Conservation (phyloP, 1,140 invertebrate species). For the Aricia agestis region DNA sequence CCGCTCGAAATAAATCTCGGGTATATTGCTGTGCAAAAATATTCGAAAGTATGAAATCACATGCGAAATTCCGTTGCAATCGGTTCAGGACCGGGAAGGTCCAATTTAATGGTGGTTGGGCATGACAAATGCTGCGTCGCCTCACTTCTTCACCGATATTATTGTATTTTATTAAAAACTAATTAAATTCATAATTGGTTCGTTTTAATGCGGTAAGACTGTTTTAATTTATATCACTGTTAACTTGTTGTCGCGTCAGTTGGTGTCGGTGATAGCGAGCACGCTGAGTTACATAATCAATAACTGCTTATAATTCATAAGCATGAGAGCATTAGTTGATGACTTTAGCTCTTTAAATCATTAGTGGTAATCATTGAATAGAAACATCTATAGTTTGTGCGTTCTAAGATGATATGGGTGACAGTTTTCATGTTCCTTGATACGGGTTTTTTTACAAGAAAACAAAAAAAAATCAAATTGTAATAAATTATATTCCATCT, state of each 20-base stretch:
- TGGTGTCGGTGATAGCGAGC: too few species aligned
- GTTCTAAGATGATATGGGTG: too few species aligned
- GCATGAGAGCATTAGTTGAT: too few species aligned
- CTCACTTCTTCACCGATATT: constrained; percentile 33
- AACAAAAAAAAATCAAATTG: too few species aligned
- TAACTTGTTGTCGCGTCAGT: not conserved
- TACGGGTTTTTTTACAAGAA: too few species aligned
- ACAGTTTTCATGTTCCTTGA: too few species aligned
- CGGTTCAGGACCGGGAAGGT: constrained; percentile 62
- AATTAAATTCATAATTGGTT: constrained; percentile 19
- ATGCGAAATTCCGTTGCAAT: constrained; percentile 46
- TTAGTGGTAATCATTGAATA: too few species aligned
- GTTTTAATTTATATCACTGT: constrained; percentile 1
- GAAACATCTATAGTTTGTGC: too few species aligned
- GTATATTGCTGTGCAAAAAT: constrained; percentile 25
- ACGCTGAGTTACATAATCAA: too few species aligned
- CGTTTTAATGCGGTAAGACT: constrained; percentile 12
- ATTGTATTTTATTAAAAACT: constrained; percentile 24
- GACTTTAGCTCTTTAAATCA: too few species aligned
- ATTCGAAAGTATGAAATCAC: constrained; percentile 29
- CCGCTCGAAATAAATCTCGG: constrained; percentile 18
- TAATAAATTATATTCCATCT: too few species aligned
- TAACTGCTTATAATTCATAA: too few species aligned
- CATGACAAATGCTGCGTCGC: constrained; percentile 58
- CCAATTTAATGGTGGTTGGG: constrained; percentile 73